These are phyloP conservation scores for Penaeus chinensis DNA, from an alignment of 1,140 invertebrate genomes.

Conservation along the genomic window DNA sequence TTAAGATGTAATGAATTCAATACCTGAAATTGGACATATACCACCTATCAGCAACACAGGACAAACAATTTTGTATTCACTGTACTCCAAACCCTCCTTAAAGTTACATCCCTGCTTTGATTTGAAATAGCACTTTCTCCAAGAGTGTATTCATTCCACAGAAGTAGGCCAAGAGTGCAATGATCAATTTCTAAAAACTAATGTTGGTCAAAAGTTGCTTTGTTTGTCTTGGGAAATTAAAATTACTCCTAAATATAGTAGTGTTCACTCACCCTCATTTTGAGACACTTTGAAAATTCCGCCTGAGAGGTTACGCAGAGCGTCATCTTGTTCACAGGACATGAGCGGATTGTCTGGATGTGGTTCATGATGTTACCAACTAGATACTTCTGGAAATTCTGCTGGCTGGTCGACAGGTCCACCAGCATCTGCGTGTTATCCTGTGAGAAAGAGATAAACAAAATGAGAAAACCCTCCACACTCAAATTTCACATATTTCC, in stretches of 20 bases:
- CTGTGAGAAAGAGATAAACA: conserved; percentile 69
- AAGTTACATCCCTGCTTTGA: too few species aligned
- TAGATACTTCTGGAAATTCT: conserved; percentile 75
- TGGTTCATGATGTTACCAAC: conserved; percentile 74
- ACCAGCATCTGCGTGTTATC: conserved; percentile 77
- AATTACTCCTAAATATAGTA: background rate
- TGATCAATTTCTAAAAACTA: too few species aligned
- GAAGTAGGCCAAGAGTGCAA: too few species aligned
- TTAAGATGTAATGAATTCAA: background rate
- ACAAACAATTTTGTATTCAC: too few species aligned
- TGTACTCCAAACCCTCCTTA: too few species aligned
- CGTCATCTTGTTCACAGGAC: conserved; percentile 82
- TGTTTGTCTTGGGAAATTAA: too few species aligned
- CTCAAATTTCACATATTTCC: too few species aligned
- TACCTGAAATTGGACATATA: background rate
- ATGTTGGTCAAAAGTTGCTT: too few species aligned
- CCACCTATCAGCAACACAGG: too few species aligned
- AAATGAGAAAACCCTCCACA: background rate
- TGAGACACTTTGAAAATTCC: conserved; percentile 91
- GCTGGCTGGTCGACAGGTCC: conserved; percentile 73
- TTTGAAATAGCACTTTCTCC: too few species aligned
- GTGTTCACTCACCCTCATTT: conserved; percentile 83
- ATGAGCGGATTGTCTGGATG: conserved; percentile 80
- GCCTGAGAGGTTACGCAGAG: conserved; percentile 91
- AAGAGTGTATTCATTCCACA: too few species aligned